Conservation (phyloP, 1,140 invertebrate species). For the Acarapis woodi region DNA sequence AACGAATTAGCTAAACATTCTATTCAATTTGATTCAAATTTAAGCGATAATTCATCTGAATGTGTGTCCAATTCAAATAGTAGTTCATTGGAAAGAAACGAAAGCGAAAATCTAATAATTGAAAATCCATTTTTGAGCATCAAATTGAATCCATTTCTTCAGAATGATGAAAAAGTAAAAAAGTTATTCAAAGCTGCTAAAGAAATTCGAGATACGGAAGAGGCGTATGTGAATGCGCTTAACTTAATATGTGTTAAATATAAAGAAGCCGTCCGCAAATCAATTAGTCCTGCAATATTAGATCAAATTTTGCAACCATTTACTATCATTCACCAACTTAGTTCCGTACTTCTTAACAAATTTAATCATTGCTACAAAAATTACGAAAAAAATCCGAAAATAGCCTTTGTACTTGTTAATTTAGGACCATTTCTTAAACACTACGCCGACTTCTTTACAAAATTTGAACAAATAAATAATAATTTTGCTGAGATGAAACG, state of each 20-base stretch:
- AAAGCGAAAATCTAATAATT: too few species aligned
- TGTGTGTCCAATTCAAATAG: too few species aligned
- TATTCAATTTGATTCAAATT: too few species aligned
- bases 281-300: constrained; percentile 22
- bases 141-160: too few species aligned
- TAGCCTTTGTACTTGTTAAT: constrained; percentile 41
- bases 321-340: constrained; percentile 27
- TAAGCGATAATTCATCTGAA: too few species aligned
- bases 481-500: constrained; percentile 28
- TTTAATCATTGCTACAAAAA: constrained; percentile 27
- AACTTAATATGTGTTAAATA: constrained; percentile 26
- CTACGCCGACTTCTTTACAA: constrained; percentile 36
- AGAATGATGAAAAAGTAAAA: not conserved
- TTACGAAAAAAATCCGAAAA: constrained; percentile 26
- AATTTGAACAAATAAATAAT: constrained; percentile 31
- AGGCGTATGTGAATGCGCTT: constrained; percentile 34
- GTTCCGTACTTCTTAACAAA: constrained; percentile 33
- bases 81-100: too few species aligned
- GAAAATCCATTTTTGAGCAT: too few species aligned
- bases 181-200: constrained; percentile 23
- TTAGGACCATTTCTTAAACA: constrained; percentile 44
- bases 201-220: constrained; percentile 36
- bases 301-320: constrained; percentile 28
- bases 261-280: not conserved
- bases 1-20: too few species aligned